These are phyloP conservation scores for Poecile montanus DNA, from an alignment of 2,797 vertebrate genomes.

Conservation along the genomic window DNA sequence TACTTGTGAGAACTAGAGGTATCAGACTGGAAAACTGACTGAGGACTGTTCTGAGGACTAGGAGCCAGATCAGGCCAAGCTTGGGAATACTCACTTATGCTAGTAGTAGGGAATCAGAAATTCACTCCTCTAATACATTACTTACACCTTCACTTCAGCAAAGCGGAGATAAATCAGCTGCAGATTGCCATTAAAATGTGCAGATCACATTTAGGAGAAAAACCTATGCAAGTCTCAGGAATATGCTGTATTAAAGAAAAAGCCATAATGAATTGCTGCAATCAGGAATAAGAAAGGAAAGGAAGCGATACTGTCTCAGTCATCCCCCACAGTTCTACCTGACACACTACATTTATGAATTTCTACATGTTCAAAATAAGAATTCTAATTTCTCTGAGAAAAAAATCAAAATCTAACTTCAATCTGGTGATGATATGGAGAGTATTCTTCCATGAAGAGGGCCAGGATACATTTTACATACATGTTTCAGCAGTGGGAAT, in stretches of 20 bases:
- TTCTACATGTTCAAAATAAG: background rate
- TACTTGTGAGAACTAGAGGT: background rate
- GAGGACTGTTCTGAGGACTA: background rate
- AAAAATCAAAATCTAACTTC: background rate
- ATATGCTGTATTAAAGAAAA: background rate
- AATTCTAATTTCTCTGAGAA: background rate
- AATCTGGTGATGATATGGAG: background rate
- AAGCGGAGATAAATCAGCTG: background rate
- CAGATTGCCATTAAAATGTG: background rate
- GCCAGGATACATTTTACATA: background rate
- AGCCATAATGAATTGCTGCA: background rate
- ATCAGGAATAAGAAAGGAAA: background rate
- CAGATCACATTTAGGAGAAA: background rate
- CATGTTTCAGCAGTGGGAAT: background rate
- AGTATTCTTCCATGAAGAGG: background rate
- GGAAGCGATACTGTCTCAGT: background rate
- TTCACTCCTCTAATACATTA: background rate
- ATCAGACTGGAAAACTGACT: background rate
- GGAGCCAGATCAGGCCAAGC: background rate
- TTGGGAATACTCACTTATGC: background rate
- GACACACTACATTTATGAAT: accelerated
- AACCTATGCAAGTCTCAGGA: background rate
- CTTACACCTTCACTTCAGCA: background rate
- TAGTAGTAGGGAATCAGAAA: background rate
- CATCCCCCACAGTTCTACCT: background rate